These are phyloP conservation scores for Leucosticte australis DNA, from an alignment of 2,113 vertebrate genomes.

Conservation along the genomic window DNA sequence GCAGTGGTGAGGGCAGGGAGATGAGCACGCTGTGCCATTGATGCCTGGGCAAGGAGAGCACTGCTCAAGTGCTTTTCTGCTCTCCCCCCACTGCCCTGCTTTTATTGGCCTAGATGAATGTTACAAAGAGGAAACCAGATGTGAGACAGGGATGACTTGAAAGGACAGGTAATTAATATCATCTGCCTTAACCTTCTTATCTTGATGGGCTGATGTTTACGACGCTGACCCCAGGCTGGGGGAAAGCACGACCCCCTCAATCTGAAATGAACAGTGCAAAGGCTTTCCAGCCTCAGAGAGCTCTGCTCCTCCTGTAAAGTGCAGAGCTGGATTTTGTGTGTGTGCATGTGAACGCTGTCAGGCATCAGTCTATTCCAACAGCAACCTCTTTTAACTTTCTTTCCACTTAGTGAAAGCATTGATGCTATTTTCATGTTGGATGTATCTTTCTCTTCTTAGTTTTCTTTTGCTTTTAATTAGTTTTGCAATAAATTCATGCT, in stretches of 20 bases:
- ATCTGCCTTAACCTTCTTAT: constrained; percentile 80
- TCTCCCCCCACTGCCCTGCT: constrained; percentile 49
- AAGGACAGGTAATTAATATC: constrained; percentile 82
- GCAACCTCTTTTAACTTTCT: not conserved
- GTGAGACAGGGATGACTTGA: constrained; percentile 76
- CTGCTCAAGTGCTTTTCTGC: constrained; percentile 23
- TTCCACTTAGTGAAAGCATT: not conserved
- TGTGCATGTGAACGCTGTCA: not conserved
- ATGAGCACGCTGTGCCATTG: not conserved
- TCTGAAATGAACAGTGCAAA: constrained; percentile 51
- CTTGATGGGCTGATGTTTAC: constrained; percentile 73
- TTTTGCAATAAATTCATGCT: not conserved
- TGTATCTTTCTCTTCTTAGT: not conserved
- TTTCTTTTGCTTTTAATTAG: not conserved
- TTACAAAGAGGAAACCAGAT: constrained; percentile 76
- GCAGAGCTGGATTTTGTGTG: constrained; percentile 7
- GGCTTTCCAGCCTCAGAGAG: constrained; percentile 13
- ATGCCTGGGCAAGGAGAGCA: not conserved
- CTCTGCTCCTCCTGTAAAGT: not conserved
- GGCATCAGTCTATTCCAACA: not conserved
- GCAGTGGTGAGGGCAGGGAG: not conserved
- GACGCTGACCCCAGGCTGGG: constrained; percentile 61
- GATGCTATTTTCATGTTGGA: not conserved
- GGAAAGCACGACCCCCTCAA: constrained; percentile 57
- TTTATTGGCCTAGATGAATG: constrained; percentile 76